These are phyloP conservation scores for Hydractinia symbiolongicarpus DNA, from an alignment of 30 jellyfish, hydroid and myxozoan species.

Conservation along the genomic window DNA sequence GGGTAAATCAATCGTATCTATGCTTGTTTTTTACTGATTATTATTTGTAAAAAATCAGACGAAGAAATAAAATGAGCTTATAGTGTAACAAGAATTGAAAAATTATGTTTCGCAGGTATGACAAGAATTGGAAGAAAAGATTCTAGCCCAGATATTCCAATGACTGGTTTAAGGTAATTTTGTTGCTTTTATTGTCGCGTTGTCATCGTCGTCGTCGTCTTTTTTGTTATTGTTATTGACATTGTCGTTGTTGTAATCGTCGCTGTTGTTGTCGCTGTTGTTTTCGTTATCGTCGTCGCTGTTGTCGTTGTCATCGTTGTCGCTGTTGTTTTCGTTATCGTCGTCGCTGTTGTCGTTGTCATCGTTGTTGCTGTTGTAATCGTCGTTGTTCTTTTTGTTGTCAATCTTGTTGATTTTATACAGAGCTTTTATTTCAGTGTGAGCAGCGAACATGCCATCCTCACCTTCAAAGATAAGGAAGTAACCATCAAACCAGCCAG, in stretches of 20 bases:
- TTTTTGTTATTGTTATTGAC: too few relatives aligned
- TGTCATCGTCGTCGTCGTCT: not conserved
- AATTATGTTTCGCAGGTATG: constrained; percentile 42
- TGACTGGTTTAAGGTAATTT: constrained; percentile 89
- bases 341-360: too few relatives aligned
- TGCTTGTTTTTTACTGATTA: too few relatives aligned
- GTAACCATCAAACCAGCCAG: constrained; percentile 87
- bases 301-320: too few relatives aligned
- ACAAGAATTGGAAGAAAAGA: constrained; percentile 91
- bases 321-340: too few relatives aligned
- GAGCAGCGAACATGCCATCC: constrained; percentile 76
- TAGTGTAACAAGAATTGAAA: too few relatives aligned
- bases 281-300: too few relatives aligned
- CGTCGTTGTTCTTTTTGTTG: too few relatives aligned
- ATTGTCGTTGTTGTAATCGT: too few relatives aligned
- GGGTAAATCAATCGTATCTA: too few relatives aligned
- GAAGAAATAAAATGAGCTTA: too few relatives aligned
- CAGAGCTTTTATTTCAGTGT: constrained; percentile 39
- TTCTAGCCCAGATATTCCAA: constrained; percentile 78
- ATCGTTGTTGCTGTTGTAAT: not conserved
- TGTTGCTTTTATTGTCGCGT: not conserved
- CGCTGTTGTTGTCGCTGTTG: not conserved
- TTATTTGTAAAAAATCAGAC: too few relatives aligned
- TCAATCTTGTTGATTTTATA: not conserved
- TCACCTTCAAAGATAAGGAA: constrained; percentile 50